Evolutionary conservation across 2,888 invertebrate species (phyloP).

Genomic region (Andrena trimmerana): DNA sequence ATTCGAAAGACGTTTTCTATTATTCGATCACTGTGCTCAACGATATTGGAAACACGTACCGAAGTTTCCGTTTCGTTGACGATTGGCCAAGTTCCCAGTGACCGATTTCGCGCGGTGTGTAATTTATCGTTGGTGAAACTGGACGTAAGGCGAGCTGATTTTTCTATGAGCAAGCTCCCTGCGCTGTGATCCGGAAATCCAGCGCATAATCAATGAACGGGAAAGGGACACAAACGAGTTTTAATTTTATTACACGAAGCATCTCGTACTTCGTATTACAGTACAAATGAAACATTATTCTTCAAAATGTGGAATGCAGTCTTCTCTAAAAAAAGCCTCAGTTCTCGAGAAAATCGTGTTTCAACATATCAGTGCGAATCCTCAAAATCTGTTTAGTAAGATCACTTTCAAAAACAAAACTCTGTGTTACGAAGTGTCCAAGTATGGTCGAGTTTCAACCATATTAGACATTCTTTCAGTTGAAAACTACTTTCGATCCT

Average conservation of each 20-base stretch:
- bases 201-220: not conserved
- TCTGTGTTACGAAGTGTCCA: no score
- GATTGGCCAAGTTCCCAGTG: constrained; percentile 28
- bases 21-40: not conserved
- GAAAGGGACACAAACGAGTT: constrained; percentile 1
- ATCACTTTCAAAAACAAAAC: no score
- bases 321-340: not conserved
- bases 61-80: constrained; percentile 27
- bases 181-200: constrained; percentile 35
- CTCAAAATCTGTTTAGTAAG: no score
- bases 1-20: constrained; percentile 8
- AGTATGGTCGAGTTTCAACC: no score
- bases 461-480: no score
- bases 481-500: no score
- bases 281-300: no score
- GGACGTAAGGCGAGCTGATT: constrained; percentile 43
- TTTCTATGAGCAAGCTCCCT: constrained; percentile 13
- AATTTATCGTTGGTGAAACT: constrained; percentile 52
- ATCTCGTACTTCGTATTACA: no score
- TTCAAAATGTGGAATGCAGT: not conserved
- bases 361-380: not conserved
- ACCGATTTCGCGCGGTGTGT: constrained; percentile 43
- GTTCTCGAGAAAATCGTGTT: not conserved
- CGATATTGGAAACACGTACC: constrained; percentile 13
- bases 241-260: not conserved